Evolutionary conservation across 2,113 vertebrate genomes (phyloP).

Genomic region (Cyanistes caeruleus): DNA sequence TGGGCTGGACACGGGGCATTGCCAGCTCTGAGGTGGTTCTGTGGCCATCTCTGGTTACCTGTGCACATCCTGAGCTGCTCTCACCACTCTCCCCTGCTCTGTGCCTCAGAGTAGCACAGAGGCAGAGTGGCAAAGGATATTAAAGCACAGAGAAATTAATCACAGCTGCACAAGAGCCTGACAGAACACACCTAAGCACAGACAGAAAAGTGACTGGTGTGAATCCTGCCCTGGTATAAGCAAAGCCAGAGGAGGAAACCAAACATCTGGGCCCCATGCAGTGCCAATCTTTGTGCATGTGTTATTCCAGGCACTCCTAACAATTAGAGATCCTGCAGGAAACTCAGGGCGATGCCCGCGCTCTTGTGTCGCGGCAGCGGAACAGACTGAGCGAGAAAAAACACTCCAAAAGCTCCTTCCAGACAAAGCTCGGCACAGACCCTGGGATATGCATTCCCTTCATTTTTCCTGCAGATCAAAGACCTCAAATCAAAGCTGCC

Average conservation of each 20-base stretch:
- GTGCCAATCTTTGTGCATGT: not conserved
- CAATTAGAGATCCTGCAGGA: not conserved
- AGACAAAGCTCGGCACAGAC: not conserved
- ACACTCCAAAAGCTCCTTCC: not conserved
- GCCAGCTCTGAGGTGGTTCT: rapidly evolving
- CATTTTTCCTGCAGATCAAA: not conserved
- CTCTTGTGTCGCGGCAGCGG: rapidly evolving
- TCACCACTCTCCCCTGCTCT: not conserved
- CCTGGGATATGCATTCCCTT: not conserved
- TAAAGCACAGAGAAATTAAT: not conserved
- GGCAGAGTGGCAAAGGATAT: not conserved
- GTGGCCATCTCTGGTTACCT: not conserved
- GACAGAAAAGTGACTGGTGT: not conserved
- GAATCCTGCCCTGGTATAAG: not conserved
- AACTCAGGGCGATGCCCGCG: rapidly evolving
- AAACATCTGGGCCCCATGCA: not conserved
- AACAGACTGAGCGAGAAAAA: not conserved
- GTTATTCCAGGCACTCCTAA: not conserved
- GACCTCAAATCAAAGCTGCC: not conserved
- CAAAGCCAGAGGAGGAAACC: not conserved
- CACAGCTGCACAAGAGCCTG: not conserved
- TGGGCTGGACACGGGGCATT: not conserved
- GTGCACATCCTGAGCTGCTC: not conserved
- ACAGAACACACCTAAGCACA: not conserved
- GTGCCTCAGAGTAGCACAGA: not conserved